Evolutionary conservation across 2,888 invertebrate genomes (phyloP).

Genomic region (Rhyacophila evoluta): DNA sequence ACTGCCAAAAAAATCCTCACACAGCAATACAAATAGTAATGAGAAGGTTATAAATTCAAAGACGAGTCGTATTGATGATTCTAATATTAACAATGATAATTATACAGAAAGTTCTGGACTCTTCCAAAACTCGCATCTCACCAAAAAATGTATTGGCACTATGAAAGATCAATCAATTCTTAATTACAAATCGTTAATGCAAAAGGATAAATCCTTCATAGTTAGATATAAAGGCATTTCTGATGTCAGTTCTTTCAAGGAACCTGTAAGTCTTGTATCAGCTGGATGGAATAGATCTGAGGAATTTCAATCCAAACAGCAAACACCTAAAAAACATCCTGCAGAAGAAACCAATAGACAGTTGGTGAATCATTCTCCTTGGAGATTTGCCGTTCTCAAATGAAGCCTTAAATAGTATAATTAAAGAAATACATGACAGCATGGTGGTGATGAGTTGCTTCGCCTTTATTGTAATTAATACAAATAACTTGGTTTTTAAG

Average conservation of each 20-base stretch:
- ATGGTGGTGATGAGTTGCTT: too few species aligned
- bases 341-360: not conserved
- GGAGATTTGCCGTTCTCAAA: slow-evolving; percentile 29
- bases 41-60: not conserved
- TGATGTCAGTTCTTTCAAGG: not conserved
- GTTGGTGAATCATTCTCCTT: slow-evolving; percentile 26
- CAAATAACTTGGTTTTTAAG: too few species aligned
- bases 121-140: not conserved
- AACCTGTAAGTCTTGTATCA: not conserved
- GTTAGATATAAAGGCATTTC: not conserved
- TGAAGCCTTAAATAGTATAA: not conserved
- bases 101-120: not conserved
- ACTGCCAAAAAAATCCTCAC: not conserved
- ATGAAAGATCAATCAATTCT: too few species aligned
- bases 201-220: not conserved
- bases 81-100: not conserved
- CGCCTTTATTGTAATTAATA: too few species aligned
- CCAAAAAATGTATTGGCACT: too few species aligned
- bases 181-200: not conserved
- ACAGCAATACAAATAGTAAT: not conserved
- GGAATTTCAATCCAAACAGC: not conserved
- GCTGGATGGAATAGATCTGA: too few species aligned
- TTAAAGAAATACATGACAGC: too few species aligned
- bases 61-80: not conserved
- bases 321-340: not conserved